Evolutionary conservation across 2,888 invertebrate species (phyloP), one percentile per base, ranked within the genome.

Genomic region (Ganaspis brasiliensis): DNA sequence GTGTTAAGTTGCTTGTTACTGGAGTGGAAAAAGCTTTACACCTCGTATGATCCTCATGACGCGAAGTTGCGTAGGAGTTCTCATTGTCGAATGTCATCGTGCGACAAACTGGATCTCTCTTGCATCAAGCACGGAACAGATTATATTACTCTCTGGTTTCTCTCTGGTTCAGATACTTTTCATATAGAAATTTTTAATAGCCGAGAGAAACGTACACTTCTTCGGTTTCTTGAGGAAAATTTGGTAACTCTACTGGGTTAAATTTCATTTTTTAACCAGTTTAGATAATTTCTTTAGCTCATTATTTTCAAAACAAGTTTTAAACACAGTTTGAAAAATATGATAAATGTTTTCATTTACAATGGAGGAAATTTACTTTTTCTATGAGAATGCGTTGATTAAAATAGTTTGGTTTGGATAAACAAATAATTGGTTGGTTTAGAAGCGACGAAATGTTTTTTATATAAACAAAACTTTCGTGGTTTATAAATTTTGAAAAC

Each of bases 21-120:
- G 82, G 85, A 79, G 82, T 81, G 81, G 85, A 84, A 85, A 85
- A 83, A 84, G 75, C 76, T 78, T 77, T 77, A 78, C 76, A 77
- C 79, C 80, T 73, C 78, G 75, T 77, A 75, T 80, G 57, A 71
- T 75, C 78, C 79, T 82, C 76, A 79, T 74, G 81, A 79, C 78
- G 81, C 81, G 82, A 76, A 73, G 77, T 82, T 83, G 85, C 86
- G 85, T 85, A 83, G 85, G 85, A 84, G 83, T 84, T 77, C 79
- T 80, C 83, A 84, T 88, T 87, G 85, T 87, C 82, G 81, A 82
- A 83, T 84, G 85, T 85, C 85, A 87, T 80, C 85, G 83, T 82
- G 79, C 79, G 85, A 81, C 84, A 85, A 87, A 86, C 82, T 86
- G 84, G 85, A 85, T 87, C 86, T 87, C 86, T 87, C 83, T 83